phyloP scores from a whole-genome alignment of 1,140 invertebrate genomes.

The Nymphalis io region DNA sequence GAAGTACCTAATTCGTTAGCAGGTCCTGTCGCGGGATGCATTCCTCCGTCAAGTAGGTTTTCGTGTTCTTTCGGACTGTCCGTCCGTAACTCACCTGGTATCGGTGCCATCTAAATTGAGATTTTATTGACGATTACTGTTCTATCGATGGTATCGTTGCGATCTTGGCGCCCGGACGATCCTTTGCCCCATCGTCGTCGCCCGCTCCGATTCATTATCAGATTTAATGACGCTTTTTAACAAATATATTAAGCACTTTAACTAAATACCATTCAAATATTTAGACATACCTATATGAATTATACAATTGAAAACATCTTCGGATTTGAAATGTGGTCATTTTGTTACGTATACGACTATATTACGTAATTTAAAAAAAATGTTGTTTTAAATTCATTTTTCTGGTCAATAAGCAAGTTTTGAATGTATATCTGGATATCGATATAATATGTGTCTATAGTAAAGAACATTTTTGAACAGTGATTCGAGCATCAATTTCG shows the following conservation, averaged over 20 bases:
- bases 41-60: conserved; percentile 78
- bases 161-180: conserved; percentile 74
- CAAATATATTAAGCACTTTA: conserved; percentile 32
- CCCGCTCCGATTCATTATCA: conserved; percentile 34
- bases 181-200: conserved; percentile 48
- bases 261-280: neutral
- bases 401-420: neutral
- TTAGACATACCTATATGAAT: neutral
- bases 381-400: neutral
- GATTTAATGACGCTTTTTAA: conserved; percentile 36
- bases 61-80: conserved; percentile 72
- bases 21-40: conserved; percentile 69
- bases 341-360: conserved; percentile 20
- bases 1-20: conserved; percentile 76
- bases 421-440: neutral
- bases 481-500: conserved; percentile 56
- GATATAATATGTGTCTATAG: neutral
- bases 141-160: conserved; percentile 77
- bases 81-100: conserved; percentile 77
- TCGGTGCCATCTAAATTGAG: conserved; percentile 80
- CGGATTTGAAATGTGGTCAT: neutral
- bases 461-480: conserved; percentile 38
- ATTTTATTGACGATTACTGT: conserved; percentile 81
- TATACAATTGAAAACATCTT: too few relatives aligned
- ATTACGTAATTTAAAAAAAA: neutral